Percentiles rank a stretch among this genome's conserved stretches.
Conservation (phyloP, 2,888 invertebrate species). For the Patella pellucida region DNA sequence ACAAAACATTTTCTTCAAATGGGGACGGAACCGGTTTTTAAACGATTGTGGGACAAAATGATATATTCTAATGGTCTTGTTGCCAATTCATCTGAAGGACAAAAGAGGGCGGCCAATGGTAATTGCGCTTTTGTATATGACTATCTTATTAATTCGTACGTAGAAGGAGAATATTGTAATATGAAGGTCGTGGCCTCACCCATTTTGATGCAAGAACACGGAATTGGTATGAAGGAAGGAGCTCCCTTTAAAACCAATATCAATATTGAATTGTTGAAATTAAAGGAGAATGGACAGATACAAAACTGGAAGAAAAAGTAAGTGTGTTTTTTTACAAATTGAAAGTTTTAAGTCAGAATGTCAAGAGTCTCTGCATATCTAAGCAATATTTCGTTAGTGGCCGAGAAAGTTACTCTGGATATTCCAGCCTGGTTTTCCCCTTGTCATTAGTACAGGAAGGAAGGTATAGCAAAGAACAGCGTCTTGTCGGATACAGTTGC, state of each 20-base stretch:
- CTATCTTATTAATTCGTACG: conserved; percentile 54
- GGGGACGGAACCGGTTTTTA: conserved; percentile 33
- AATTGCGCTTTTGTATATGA: conserved; percentile 58
- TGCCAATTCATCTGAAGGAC: conserved; percentile 19
- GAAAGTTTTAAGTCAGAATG: not conserved
- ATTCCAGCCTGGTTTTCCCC: too few relatives aligned
- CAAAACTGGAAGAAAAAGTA: conserved; percentile 52
- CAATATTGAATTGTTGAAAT: conserved; percentile 53
- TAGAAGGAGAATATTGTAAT: conserved; percentile 50
- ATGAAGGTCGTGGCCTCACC: conserved; percentile 54
- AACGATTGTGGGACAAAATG: conserved; percentile 43
- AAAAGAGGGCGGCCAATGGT: conserved; percentile 13
- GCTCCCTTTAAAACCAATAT: conserved; percentile 55
- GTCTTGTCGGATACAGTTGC: too few relatives aligned
- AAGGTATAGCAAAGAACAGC: too few relatives aligned
- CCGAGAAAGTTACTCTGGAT: too few relatives aligned
- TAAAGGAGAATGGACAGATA: conserved; percentile 55
- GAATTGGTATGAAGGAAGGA: conserved; percentile 55
- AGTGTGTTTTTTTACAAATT: conserved; percentile 12
- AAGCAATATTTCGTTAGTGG: too few relatives aligned
- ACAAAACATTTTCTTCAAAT: conserved; percentile 53
- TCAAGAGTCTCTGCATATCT: too few relatives aligned
- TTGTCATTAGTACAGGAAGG: too few relatives aligned
- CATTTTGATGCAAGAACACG: conserved; percentile 60
- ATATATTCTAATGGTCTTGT: conserved; percentile 18